Base-by-base conservation (phyloP, 2,888 invertebrate genomes). In the Panzeria rudis region DNA sequence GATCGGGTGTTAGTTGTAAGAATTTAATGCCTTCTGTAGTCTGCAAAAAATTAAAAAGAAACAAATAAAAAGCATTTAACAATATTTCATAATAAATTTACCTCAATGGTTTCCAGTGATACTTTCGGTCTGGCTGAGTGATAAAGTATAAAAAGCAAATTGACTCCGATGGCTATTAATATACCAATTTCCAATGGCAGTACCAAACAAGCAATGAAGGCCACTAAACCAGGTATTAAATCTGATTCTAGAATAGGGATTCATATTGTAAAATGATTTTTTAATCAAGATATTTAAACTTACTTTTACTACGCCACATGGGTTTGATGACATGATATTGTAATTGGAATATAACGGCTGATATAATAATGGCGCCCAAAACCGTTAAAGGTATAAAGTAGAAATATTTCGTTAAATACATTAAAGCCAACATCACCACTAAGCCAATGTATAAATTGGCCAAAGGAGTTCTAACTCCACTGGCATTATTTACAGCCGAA, bases 151-250 rank as follows among this genome's bases (percentile, higher is more conserved):
- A 97, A 97, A 54, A 97, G 93, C 84, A 97, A 94, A 92, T 97
- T 97, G 76, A 97, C 94, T 25, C 95, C 95, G 82, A 97, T 95
- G 38, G 97, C 98, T 83, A 95, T 94, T 61, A 97, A 93, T 89
- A 98, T 97, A 87, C 98, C 98, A 90, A 97, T 94, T 94, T 98
- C 97, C 88, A 98, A 93, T 76, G 96, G 97, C 87, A 98, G 93
- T 41, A 96, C 94, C 69, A 98, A 94, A 88, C 98, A 98, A 72
- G 96, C 95, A 79, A 97, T 92, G 92, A 98, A 98, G n/a, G 98
- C 97, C 50, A 95, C 95, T 56, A 97, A 91, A 79, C 97, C 97
- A 6, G 98, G 97, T 86, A 98, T 94, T 87, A 98, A 93, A 92
- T 98, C 98, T 88, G 96, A 94, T 92, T 97, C 98, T 98, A 59